Evolutionary conservation across 2,888 invertebrate species (phyloP), one percentile per base, ranked within the genome.

Genomic region (Hydroisotoma schaefferi): DNA sequence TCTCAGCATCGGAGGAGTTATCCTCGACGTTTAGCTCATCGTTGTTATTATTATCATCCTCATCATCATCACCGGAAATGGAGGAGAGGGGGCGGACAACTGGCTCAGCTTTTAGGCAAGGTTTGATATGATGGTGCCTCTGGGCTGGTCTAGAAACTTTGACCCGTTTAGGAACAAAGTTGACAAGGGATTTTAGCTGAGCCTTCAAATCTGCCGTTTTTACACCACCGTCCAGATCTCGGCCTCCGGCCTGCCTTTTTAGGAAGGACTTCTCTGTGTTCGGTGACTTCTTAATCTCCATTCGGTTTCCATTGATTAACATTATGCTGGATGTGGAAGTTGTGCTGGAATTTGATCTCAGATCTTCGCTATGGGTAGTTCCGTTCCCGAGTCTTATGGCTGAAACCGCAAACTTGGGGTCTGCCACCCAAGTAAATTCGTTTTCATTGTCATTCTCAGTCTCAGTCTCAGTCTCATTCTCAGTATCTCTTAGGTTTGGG

Each of bases 81-180:
- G 57, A 51, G 27, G 57, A 27, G 12, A 46, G 29, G 1, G 58
- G 49, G 33, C 62, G 54, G 23, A 67, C 49, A 26, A 69, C 48
- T n/a, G 72, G 69, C 38, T 72, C 68, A 1, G 69, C 67, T 44
- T 72, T 72, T 6, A 70, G 57, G 59, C 66, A 65, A 2, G 71
- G 70, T 48, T 69, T 70, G 26, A 70, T 65, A 22, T 53, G 54
- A 48, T 59, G 56, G 40, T 52, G 38, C 23, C 53, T 57, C 15
- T 37, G 47, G 38, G 52, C 43, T 12, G 22, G 51, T 40, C 20
- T 40, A 4, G 40, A 40, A 10, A 23, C 26, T 12, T 20, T 28
- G 28, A 43, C 2, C 28, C 49, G 55, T n/a, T 55, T 58, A 10
- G 64, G 61, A n/a, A 59, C 57, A 44, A 65, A 67, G 38, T 67